phyloP scores from a whole-genome alignment of 2,888 invertebrate genomes.

The Hypomecis punctinalis region DNA sequence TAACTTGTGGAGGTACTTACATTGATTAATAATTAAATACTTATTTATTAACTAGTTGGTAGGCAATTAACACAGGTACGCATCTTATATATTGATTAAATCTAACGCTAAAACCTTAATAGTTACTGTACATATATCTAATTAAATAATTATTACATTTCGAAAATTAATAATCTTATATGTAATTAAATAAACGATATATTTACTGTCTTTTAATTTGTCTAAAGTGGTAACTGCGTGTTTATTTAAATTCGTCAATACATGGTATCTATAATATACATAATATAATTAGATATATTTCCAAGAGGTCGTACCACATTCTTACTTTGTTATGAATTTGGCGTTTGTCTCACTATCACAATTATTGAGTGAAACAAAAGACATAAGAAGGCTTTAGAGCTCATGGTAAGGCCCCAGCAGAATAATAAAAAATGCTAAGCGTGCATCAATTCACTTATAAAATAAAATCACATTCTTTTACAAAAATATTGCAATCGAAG shows the following conservation, averaged over 20 bases:
- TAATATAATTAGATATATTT: too few relatives aligned
- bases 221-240: background rate
- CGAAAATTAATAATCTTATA: too few relatives aligned
- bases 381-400: too few relatives aligned
- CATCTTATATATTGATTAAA: constrained; percentile 11
- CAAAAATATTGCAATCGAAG: background rate
- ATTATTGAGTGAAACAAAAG: too few relatives aligned
- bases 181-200: background rate
- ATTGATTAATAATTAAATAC: constrained; percentile 13
- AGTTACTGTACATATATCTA: constrained; percentile 7
- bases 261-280: too few relatives aligned
- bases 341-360: too few relatives aligned
- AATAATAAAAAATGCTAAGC: too few relatives aligned
- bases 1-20: constrained; percentile 13
- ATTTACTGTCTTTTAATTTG: background rate
- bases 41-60: constrained; percentile 11
- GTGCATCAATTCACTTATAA: too few relatives aligned
- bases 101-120: constrained; percentile 6
- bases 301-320: too few relatives aligned
- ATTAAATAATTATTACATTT: background rate
- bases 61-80: constrained; percentile 31
- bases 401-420: too few relatives aligned
- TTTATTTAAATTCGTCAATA: background rate
- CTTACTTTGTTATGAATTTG: too few relatives aligned
- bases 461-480: background rate